Conservation (phyloP, 2,888 invertebrate species). For the Luperina nickerlii region DNA sequence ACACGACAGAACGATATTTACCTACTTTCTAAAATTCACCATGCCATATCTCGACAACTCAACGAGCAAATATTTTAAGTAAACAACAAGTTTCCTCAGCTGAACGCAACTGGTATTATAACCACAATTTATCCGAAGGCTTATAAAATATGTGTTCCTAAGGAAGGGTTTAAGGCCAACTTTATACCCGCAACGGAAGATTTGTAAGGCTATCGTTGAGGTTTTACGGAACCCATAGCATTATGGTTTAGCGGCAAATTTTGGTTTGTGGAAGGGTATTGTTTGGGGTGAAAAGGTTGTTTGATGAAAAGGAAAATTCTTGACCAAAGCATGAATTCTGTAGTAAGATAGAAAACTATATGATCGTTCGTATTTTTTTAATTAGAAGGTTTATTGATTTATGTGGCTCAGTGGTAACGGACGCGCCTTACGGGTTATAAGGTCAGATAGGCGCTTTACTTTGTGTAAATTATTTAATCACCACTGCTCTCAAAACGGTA, state of each 20-base stretch:
- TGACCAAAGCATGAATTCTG: not conserved
- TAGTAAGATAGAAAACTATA: no score
- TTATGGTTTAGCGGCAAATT: slow-evolving; percentile 24
- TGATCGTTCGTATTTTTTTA: not conserved
- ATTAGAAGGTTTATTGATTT: not conserved
- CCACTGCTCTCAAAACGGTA: not conserved
- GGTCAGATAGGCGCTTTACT: not conserved
- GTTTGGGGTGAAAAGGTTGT: not conserved
- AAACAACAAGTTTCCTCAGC: slow-evolving; percentile 4
- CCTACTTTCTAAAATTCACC: not conserved
- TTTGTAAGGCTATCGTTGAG: slow-evolving; percentile 35
- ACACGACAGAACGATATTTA: not conserved
- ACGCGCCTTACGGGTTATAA: not conserved
- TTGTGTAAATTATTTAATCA: not conserved
- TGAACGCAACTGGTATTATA: not conserved
- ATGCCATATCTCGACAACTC: not conserved
- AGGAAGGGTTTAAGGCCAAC: slow-evolving; percentile 39
- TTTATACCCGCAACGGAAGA: slow-evolving; percentile 37
- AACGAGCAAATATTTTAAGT: not conserved
- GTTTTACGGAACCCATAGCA: slow-evolving; percentile 2
- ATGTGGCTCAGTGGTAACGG: not conserved
- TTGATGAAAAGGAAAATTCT: not conserved
- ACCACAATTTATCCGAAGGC: slow-evolving; percentile 27
- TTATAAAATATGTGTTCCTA: slow-evolving; percentile 30
- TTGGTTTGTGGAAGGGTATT: slow-evolving; percentile 2